phyloP scores from a whole-genome alignment of 2,888 invertebrate genomes.

The Odontomyia ornata region DNA sequence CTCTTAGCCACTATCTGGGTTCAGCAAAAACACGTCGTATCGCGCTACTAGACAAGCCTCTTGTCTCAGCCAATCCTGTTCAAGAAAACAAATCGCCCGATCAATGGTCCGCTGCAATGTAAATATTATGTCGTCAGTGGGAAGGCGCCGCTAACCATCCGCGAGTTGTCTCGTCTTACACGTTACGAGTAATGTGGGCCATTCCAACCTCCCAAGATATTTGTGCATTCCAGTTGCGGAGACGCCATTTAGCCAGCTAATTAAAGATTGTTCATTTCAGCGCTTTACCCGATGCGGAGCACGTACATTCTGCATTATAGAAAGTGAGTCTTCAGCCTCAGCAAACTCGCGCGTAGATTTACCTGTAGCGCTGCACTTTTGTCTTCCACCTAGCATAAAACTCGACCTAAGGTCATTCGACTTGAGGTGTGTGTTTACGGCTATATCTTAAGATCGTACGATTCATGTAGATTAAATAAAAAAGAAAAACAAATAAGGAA shows the following conservation, averaged over 20 bases:
- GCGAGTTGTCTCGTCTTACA: too few species aligned
- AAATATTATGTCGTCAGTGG: background rate
- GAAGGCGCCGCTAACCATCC: background rate
- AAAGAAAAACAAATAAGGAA: background rate
- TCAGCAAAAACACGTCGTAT: constrained; percentile 2
- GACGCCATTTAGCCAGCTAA: background rate
- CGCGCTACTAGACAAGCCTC: constrained; percentile 27
- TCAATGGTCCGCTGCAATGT: background rate
- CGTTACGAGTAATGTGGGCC: too few species aligned
- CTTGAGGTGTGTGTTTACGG: background rate
- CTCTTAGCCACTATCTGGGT: background rate
- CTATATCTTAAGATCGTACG: constrained; percentile 9
- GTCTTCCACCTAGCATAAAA: background rate
- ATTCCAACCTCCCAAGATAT: too few species aligned
- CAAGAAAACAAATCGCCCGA: constrained; percentile 18
- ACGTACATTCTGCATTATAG: background rate
- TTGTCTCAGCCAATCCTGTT: constrained; percentile 5
- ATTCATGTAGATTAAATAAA: background rate
- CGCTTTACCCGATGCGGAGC: background rate
- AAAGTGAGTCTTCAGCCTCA: background rate
- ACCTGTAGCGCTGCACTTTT: background rate
- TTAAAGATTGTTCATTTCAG: background rate
- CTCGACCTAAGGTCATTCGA: background rate
- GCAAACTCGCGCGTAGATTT: background rate
- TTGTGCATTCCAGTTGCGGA: too few species aligned